Base-by-base conservation (phyloP, 2,113 vertebrate genomes). In the Loxodonta africana region DNA sequence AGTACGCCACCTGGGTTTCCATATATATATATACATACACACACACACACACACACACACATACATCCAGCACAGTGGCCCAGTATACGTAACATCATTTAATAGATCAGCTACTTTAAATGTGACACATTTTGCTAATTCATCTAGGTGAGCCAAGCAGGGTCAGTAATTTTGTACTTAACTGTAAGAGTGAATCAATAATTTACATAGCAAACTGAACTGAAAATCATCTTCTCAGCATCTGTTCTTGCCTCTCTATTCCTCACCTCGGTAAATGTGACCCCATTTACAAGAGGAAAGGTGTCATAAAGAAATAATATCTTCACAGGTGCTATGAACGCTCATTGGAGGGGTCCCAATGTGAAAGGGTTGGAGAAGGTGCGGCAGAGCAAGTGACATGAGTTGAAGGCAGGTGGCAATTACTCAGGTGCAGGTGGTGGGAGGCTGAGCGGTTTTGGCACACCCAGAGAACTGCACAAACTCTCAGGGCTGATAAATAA, bases 211-310 rank as follows among this genome's bases (percentile, higher is more conserved):
- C 65, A 85, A 28, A 81, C 30, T 82, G 88, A 60, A 82, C 18
- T 37, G n/a, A 62, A 86, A 91, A 86, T 83, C 15, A 57, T 62
- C 51, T 88, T 84, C 48, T 62, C 28, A n/a, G 15, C 23, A 48
- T 74, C 65, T 86, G 51, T 65, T 62, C 67, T 90, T 96, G 63
- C 74, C 26, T 95, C 78, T 83, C 57, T 28, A 8, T 46, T 87
- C 28, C 20, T 41, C 44, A 23, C 23, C 44, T 51, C 20, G 41
- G 63, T 67, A 88, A 90, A 60, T 41, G 14, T 78, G 33, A 86
- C 11, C 53, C 9, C 18, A n/a, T 26, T 14, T 65, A 71, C 0
- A 62, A 44, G 0, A 62, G 1, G 30, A 48, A 83, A 63, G 17
- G 23, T 44, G 71, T 71, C 12, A 63, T 57, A 33, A 46, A 94